Base-by-base conservation (phyloP, 2,113 vertebrate genomes). In the Pardalotus punctatus region DNA sequence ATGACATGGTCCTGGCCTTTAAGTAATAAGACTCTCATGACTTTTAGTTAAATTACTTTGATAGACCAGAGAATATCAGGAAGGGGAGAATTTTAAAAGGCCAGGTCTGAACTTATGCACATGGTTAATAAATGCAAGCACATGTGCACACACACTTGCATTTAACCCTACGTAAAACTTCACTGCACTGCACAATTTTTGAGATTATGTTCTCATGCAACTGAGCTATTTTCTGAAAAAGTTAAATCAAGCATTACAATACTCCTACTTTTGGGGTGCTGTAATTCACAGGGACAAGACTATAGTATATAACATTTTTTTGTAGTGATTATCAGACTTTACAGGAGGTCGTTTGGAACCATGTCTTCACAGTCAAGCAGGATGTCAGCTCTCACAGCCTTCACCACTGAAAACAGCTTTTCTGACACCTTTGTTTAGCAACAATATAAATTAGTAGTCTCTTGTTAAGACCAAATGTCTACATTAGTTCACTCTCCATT, bases 171-270 rank as follows among this genome's bases (percentile, higher is more conserved):
- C 24, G 40, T 86, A 54, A 65, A 94, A 95, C 58, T 45, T 89
- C 73, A 94, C 84, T 86, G 91, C 79, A 94, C 56, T 92, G 73
- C 86, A 61, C 48, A 25, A 87, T 92, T 91, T 93, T 87, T 81
- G 83, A 96, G 94, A 80, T 86, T 88, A 78, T 69, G 22, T 93
- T 94, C 76, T 97, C 89, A 88, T 87, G 92, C 83, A 87, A 94
- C 60, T 93, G 58, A 93, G 64, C 38, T 90, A 50, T 88, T 89
- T 96, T 93, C 79, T 89, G 40, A 83, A 85, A 86, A 61, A 91
- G 35, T 92, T 92, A 95, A 86, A 91, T 76, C 81, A 90, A 94
- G 79, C 28, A 86, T 88, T 94, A 84, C 53, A 71, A 86, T 70
- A 58, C 16, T 69, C 64, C 74, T 83, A 6, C 66, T 95, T 93